Evolutionary conservation across 1,140 invertebrate species (phyloP).

Genomic region (Heterodera schachtii): DNA sequence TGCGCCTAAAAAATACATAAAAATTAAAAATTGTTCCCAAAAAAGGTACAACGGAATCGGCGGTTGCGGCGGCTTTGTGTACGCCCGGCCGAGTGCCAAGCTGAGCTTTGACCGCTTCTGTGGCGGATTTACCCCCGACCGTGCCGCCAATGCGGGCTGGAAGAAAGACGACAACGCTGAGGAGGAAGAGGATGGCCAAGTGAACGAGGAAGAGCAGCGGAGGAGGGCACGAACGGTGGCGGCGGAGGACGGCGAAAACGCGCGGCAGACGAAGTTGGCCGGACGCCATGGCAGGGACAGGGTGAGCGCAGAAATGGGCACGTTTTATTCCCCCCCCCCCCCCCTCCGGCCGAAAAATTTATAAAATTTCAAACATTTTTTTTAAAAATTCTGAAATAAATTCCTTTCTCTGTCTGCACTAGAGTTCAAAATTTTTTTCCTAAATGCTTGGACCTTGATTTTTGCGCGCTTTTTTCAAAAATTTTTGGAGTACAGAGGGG

Average conservation of each 20-base stretch:
- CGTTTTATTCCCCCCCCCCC: conserved; percentile 48
- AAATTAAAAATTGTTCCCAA: neutral
- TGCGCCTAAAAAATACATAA: no score
- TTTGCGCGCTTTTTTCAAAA: no score
- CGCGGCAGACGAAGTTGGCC: conserved; percentile 39
- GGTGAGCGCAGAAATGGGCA: conserved; percentile 30
- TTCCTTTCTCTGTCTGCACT: no score
- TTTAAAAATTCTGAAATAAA: no score
- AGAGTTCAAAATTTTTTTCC: no score
- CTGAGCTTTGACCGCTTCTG: conserved; percentile 50
- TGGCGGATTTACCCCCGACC: conserved; percentile 31
- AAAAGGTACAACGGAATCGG: conserved; percentile 61
- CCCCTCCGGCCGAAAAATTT: conserved; percentile 38
- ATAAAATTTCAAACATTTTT: conserved; percentile 22
- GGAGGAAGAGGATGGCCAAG: no score
- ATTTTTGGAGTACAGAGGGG: no score
- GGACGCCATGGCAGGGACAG: conserved; percentile 46
- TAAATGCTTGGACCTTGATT: no score
- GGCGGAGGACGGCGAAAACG: conserved; percentile 34
- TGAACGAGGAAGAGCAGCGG: conserved; percentile 28
- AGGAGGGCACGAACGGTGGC: conserved; percentile 34
- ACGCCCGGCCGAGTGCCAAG: conserved; percentile 40
- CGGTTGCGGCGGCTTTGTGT: conserved; percentile 56
- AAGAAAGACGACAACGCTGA: no score
- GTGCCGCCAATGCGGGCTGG: no score